These are phyloP conservation scores for Sparidentex hasta DNA, from an alignment of 2,797 vertebrate genomes.

Conservation along the genomic window DNA sequence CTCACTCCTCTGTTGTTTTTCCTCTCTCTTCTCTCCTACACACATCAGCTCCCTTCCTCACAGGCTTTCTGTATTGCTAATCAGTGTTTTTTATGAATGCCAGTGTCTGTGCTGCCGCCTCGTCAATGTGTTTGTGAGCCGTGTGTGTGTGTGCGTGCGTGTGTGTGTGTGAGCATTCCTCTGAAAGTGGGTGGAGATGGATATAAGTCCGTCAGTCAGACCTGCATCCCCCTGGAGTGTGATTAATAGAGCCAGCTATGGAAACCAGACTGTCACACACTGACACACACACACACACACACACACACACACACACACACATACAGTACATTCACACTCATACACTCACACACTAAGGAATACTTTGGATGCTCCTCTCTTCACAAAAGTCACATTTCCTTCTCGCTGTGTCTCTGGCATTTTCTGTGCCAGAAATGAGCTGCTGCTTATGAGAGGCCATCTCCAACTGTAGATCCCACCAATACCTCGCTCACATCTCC, in stretches of 20 bases:
- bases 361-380: slow-evolving; percentile 48
- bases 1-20: slow-evolving; percentile 14
- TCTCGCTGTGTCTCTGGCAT: slow-evolving; percentile 53
- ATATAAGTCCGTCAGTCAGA: slow-evolving; percentile 68
- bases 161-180: slow-evolving; percentile 28
- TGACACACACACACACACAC: slow-evolving; percentile 6
- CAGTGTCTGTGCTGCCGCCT: slow-evolving; percentile 39
- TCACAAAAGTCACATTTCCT: slow-evolving; percentile 61
- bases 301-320: slow-evolving; percentile 15
- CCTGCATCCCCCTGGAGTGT: slow-evolving; percentile 68
- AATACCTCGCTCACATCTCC: slow-evolving; percentile 11
- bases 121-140: slow-evolving; percentile 3
- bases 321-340: slow-evolving; percentile 30
- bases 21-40: background rate
- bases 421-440: slow-evolving; percentile 67
- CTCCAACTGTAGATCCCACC: slow-evolving; percentile 51
- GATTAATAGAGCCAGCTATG: slow-evolving; percentile 78
- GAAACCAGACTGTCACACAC: slow-evolving; percentile 59
- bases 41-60: slow-evolving; percentile 33
- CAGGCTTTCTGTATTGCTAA: slow-evolving; percentile 60
- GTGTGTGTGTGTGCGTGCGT: background rate
- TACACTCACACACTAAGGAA: slow-evolving; percentile 26
- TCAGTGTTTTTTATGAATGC: slow-evolving; percentile 73
- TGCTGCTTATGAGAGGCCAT: slow-evolving; percentile 58
- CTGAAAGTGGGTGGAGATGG: slow-evolving; percentile 49